These are phyloP conservation scores for Eupelmus urozonus DNA, from an alignment of 2,888 invertebrate species.

Conservation along the genomic window DNA sequence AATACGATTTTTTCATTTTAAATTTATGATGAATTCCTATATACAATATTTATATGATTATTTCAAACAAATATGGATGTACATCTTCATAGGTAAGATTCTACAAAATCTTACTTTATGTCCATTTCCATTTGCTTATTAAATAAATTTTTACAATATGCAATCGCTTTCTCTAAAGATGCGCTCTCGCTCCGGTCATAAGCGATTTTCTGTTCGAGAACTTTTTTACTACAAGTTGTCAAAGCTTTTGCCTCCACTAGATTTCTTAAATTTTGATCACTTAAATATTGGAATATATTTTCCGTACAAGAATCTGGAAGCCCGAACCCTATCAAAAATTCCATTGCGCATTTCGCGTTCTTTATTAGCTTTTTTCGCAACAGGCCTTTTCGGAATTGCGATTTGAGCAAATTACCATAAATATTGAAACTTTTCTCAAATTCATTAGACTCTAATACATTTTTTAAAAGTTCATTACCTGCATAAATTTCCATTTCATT, in stretches of 20 bases:
- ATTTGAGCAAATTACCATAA: conserved; percentile 45
- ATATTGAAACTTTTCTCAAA: conserved; percentile 43
- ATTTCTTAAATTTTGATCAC: conserved; percentile 23
- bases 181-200: too few relatives aligned
- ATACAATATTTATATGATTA: too few relatives aligned
- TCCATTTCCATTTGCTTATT: too few relatives aligned
- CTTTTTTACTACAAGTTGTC: too few relatives aligned
- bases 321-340: conserved; percentile 26
- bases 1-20: too few relatives aligned
- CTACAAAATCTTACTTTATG: too few relatives aligned
- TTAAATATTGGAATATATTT: conserved; percentile 37
- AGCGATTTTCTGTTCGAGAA: too few relatives aligned
- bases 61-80: too few relatives aligned
- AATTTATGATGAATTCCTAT: too few relatives aligned
- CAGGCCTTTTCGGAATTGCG: conserved; percentile 42
- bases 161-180: too few relatives aligned
- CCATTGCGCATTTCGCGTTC: conserved; percentile 34
- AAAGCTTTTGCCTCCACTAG: conserved; percentile 35
- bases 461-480: conserved; percentile 33
- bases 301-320: conserved; percentile 39
- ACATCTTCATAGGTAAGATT: too few relatives aligned
- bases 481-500: conserved; percentile 46
- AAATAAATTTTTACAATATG: too few relatives aligned
- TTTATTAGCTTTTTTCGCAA: conserved; percentile 27
- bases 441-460: conserved; percentile 26